Base-by-base conservation (phyloP, 2,888 invertebrate genomes). In the Napeogenes inachia region DNA sequence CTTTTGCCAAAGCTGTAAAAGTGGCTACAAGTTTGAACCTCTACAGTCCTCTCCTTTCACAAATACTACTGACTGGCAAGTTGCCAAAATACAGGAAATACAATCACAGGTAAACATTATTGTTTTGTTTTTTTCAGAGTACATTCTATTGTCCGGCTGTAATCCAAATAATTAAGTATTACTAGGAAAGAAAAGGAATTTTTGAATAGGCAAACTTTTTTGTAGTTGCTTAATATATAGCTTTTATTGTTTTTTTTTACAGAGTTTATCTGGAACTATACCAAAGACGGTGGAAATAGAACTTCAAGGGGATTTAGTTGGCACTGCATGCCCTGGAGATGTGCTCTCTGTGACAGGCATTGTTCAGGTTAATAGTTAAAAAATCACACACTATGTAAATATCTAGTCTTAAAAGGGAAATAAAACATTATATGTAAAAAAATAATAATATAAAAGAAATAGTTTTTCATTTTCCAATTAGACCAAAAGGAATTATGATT, bases 251-350 rank as follows among this genome's bases (percentile, higher is more conserved):
- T 38, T 59, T 55, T 53, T 56, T 50, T 61, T 91, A 68, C 74
- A 94, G 91, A 92, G 93, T 68, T 92, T 93, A 70, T 93, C 93
- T 65, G 95, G 95, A 33, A 91, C 94, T 55, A 92, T 95, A 71
- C 96, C 97, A 2, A 91, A 95, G 67, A 94, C 94, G 69, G 91
- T 98, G 38, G 97, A 98, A 78, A 95, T 98, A 78, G 96, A 98
- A 81, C 87, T 98, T 6, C 93, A 93, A 59, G 93, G 94, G 65
- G 97, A 97, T 84, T 88, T 98, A 54, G 96, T 97, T 2, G 95
- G 96, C 69, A 91, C 93, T 33, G 96, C 97, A 68, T 93, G 94
- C 69, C 96, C 98, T 12, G 98, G 98, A 2, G 97, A 98, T 87
- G 94, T 96, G 71, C 92, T 98, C 0, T 95, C 95, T 13, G 91